These are phyloP conservation scores for Drosophila vallismaia DNA, from an alignment of 2,888 invertebrate species.

Conservation along the genomic window DNA sequence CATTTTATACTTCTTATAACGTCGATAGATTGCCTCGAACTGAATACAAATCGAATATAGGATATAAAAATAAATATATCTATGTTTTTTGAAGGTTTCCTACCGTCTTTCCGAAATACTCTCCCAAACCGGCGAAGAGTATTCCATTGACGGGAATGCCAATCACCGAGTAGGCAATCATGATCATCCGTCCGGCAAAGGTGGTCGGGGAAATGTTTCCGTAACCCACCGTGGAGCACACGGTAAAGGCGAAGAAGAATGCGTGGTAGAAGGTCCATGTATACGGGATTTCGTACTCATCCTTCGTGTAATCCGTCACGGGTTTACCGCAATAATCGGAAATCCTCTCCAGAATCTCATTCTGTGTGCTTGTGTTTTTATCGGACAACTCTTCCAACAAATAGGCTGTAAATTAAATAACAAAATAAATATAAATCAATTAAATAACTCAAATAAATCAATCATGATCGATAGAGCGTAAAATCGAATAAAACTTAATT, in stretches of 20 bases:
- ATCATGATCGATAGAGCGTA: slow-evolving; percentile 40
- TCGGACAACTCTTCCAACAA: slow-evolving; percentile 76
- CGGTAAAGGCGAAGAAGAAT: slow-evolving; percentile 95
- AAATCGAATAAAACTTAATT: slow-evolving; percentile 68
- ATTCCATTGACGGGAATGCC: slow-evolving; percentile 87
- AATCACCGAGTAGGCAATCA: slow-evolving; percentile 94
- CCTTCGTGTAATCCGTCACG: slow-evolving; percentile 87
- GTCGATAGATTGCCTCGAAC: slow-evolving; percentile 91
- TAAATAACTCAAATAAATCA: background rate
- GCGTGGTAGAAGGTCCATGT: slow-evolving; percentile 96
- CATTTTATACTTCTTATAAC: slow-evolving; percentile 90
- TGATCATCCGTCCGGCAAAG: slow-evolving; percentile 90
- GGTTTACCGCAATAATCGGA: slow-evolving; percentile 90
- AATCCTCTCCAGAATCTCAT: slow-evolving; percentile 85
- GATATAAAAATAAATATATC: background rate
- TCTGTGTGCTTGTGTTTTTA: slow-evolving; percentile 76
- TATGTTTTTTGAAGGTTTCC: background rate
- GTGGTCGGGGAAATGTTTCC: slow-evolving; percentile 95
- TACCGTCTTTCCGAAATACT: slow-evolving; percentile 92
- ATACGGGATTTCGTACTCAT: slow-evolving; percentile 86
- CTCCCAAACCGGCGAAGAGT: slow-evolving; percentile 91
- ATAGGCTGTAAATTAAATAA: slow-evolving; percentile 65
- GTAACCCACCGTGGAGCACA: slow-evolving; percentile 96
- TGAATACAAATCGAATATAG: slow-evolving; percentile 79
- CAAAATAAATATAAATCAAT: background rate